These are phyloP conservation scores for Centropyge bicolor DNA, from an alignment of 2,797 vertebrate species.

Conservation along the genomic window DNA sequence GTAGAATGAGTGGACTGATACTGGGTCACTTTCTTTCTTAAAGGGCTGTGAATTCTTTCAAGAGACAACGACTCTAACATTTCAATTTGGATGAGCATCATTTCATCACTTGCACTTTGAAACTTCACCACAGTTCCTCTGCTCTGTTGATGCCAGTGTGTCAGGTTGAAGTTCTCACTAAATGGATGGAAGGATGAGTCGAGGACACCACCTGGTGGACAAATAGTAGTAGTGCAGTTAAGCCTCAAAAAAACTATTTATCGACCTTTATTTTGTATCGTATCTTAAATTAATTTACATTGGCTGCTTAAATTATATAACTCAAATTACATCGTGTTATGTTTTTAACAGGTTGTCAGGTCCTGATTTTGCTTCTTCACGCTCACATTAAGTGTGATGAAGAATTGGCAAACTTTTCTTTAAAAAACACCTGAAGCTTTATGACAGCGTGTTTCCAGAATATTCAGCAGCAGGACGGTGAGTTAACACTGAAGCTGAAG, in stretches of 20 bases:
- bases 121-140: background rate
- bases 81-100: background rate
- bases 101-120: background rate
- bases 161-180: background rate
- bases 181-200: background rate
- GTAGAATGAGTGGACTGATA: background rate
- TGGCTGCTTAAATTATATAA: background rate
- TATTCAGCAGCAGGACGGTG: background rate
- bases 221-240: conserved; percentile 37
- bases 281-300: background rate
- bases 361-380: background rate
- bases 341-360: background rate
- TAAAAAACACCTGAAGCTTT: background rate
- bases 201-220: conserved; percentile 57
- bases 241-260: background rate
- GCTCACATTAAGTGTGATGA: background rate
- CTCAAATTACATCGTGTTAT: too few species aligned
- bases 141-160: background rate
- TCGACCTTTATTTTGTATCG: background rate
- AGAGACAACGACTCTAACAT: background rate
- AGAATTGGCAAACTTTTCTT: background rate
- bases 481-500: background rate
- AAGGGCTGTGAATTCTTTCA: background rate
- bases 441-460: background rate
- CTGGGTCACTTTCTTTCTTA: background rate